phyloP scores from a whole-genome alignment of 2,888 invertebrate species.

The Polydrusus tereticollis region DNA sequence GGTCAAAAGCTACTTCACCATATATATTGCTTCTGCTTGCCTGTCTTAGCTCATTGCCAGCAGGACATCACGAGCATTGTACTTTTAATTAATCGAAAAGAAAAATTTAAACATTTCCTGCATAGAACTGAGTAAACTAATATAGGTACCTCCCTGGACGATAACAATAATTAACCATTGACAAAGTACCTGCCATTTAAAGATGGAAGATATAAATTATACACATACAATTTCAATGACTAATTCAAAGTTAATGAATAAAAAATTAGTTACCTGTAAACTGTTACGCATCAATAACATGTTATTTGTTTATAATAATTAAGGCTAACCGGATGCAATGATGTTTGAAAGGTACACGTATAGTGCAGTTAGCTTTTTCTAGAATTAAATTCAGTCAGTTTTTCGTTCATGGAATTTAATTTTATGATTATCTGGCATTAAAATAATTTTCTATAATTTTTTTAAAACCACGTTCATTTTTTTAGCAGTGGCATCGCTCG shows the following conservation, averaged over 20 bases:
- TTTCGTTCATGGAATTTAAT: not conserved
- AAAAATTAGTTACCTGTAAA: slow-evolving; percentile 35
- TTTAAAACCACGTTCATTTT: too few relatives aligned
- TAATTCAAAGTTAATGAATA: slow-evolving; percentile 23
- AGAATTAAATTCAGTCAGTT: slow-evolving; percentile 1
- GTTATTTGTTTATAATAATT: slow-evolving; percentile 23
- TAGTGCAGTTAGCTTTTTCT: slow-evolving; percentile 15
- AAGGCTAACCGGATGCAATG: slow-evolving; percentile 26
- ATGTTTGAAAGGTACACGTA: not conserved
- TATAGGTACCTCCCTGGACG: not conserved
- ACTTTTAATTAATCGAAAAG: too few relatives aligned
- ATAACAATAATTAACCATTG: not conserved
- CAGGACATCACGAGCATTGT: too few relatives aligned
- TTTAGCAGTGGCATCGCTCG: too few relatives aligned
- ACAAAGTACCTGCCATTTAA: not conserved
- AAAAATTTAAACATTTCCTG: not conserved
- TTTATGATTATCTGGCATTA: not conserved
- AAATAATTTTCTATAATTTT: not conserved
- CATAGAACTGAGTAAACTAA: too few relatives aligned
- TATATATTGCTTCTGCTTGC: too few relatives aligned
- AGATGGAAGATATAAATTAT: not conserved
- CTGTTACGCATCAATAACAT: slow-evolving; percentile 23
- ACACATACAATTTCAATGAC: slow-evolving; percentile 12
- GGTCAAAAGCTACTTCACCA: too few relatives aligned
- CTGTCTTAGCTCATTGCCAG: too few relatives aligned